Evolutionary conservation across 2,797 vertebrate genomes (phyloP).

Genomic region (Adrianichthys oophorus): DNA sequence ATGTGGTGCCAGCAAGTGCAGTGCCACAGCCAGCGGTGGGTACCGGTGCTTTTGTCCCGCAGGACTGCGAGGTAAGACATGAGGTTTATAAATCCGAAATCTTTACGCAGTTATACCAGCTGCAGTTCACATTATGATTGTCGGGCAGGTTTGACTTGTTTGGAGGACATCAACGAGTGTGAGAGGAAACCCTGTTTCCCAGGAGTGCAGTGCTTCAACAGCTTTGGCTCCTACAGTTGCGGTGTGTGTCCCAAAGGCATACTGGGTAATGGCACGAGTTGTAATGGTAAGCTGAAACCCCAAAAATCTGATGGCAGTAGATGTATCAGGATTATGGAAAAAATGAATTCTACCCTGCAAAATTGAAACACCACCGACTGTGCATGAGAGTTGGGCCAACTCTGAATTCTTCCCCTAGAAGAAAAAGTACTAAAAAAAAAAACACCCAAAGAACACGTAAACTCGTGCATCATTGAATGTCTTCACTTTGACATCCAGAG

Average conservation of each 20-base stretch:
- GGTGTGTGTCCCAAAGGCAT: constrained; percentile 78
- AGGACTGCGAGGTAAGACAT: constrained; percentile 68
- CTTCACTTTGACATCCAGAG: too few species aligned
- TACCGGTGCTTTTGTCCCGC: constrained; percentile 73
- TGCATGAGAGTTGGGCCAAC: too few species aligned
- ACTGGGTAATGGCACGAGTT: constrained; percentile 78
- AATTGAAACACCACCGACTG: too few species aligned
- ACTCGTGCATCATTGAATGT: too few species aligned
- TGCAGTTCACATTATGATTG: not conserved
- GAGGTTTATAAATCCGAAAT: not conserved
- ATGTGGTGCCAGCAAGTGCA: constrained; percentile 64
- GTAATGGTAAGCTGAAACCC: constrained; percentile 62
- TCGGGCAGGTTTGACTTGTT: constrained; percentile 72
- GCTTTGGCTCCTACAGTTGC: constrained; percentile 78
- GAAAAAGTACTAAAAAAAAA: too few species aligned
- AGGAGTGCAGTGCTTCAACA: constrained; percentile 75
- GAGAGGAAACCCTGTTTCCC: constrained; percentile 75
- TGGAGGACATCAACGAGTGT: constrained; percentile 81
- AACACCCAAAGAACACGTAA: too few species aligned
- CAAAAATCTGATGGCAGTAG: not conserved
- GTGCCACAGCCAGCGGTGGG: constrained; percentile 30
- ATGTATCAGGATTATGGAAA: too few species aligned
- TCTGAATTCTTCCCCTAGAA: too few species aligned
- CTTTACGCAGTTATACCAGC: not conserved
- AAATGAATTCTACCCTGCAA: too few species aligned